Base-by-base conservation (phyloP, 2,113 vertebrate genomes). In the Menura novaehollandiae region DNA sequence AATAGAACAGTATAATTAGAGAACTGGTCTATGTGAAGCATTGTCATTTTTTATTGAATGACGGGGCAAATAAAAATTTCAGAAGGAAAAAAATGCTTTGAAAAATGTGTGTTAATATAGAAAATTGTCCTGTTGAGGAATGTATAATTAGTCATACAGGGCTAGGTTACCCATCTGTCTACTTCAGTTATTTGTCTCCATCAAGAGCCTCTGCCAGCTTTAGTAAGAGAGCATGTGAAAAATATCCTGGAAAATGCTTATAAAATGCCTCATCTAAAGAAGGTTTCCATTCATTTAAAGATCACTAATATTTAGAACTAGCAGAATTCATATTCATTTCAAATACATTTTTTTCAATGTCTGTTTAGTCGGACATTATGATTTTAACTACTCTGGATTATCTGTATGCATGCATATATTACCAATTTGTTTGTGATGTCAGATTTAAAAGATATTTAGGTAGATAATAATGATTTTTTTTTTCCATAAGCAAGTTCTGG, bases 301-400 rank as follows among this genome's bases (percentile, higher is more conserved):
- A 5, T 85, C 24, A 60, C 3, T 51, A 23, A 35, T 37, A 62
- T 41, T 80, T 81, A 46, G 32, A 89, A 79, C 4, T 71, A 64
- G 3, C 2, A 60, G 15, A 58, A 89, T 52, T 58, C 66, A 16
- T 53, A 52, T 19, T 56, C 16, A 80, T 64, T 76, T 10, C 10
- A 82, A 59, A 46, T 10, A 24, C 1, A 4, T 8, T 46, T 43
- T 86, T 72, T 88, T 56, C 6, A 56, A 3, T 15, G 3, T 68
- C 47, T 3, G 2, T 66, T 63, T 41, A 17, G 1, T 52, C 60
- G 12, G 11, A 39, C 4, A 7, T 1, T n/a, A 2, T 28, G 21
- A 46, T 43, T 90, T 75, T 68, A 75, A 41, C 35, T 55, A 15
- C 18, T 72, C 11, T 75, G 30, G 8, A 27, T 88, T 62, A 39